Percentiles rank a stretch among this genome's conserved stretches.
Evolutionary conservation across 53 echinoderm and acorn worm genomes (phyloP).

Genomic region (Temnopleurus reevesii): DNA sequence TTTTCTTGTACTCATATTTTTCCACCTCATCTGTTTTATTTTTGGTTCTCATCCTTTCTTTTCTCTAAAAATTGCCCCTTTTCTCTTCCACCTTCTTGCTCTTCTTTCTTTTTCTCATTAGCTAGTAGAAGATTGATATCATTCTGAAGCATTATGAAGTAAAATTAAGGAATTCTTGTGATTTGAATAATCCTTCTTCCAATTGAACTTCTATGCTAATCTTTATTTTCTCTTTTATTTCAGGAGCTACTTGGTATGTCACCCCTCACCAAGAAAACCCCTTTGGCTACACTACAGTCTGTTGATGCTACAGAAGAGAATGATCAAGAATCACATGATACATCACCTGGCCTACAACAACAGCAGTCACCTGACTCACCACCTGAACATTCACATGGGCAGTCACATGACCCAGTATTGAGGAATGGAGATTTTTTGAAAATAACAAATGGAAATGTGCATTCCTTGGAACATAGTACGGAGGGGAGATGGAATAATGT

Average conservation of each 20-base stretch:
- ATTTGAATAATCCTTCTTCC: too few species aligned
- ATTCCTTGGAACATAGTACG: not conserved
- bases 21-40: not conserved
- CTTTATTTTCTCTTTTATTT: not conserved
- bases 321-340: conserved; percentile 60
- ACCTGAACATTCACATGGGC: not conserved
- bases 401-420: not conserved
- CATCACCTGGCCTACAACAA: conserved; percentile 27
- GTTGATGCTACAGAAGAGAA: conserved; percentile 53
- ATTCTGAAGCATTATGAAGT: too few species aligned
- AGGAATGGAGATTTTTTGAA: not conserved
- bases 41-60: too few species aligned
- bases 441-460: not conserved
- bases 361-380: not conserved
- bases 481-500: not conserved
- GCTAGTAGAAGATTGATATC: too few species aligned
- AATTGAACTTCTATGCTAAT: too few species aligned
- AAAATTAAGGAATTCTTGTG: not conserved
- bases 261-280: not conserved
- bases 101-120: too few species aligned
- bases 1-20: not conserved
- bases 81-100: not conserved
- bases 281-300: conserved; percentile 54
- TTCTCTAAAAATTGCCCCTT: too few species aligned
- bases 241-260: conserved; percentile 43